phyloP scores from a whole-genome alignment of 2,113 vertebrate genomes.

The Sinocyclocheilus anshuiensis region DNA sequence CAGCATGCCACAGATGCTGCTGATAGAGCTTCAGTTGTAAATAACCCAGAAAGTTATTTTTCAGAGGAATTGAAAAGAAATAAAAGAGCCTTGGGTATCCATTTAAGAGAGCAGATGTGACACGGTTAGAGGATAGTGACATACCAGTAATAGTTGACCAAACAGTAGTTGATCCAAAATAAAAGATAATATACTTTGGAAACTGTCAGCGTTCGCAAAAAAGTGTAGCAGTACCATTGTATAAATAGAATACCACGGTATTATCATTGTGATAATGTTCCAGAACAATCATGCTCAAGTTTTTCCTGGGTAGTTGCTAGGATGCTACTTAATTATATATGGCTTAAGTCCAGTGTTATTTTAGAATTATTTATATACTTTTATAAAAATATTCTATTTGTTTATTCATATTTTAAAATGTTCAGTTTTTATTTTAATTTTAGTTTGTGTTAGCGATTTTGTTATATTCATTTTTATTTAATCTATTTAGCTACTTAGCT shows the following conservation, averaged over 20 bases:
- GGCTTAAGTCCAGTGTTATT: no score
- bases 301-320: no score
- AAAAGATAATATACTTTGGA: slow-evolving; percentile 4
- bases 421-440: no score
- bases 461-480: no score
- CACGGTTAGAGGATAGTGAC: background rate
- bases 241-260: background rate
- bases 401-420: no score
- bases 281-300: no score
- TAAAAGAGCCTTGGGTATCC: background rate
- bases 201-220: background rate
- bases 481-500: no score
- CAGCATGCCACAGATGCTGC: background rate
- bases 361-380: no score
- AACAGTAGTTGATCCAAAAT: background rate
- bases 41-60: background rate
- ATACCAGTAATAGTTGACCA: background rate
- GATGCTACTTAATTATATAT: no score
- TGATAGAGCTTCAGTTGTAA: background rate
- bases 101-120: background rate
- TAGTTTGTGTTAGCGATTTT: no score
- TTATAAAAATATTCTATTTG: no score
- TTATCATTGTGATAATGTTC: background rate
- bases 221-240: background rate
- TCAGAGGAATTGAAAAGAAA: background rate